phyloP scores from a whole-genome alignment of 2,888 invertebrate species.

The Leucophenga montana region DNA sequence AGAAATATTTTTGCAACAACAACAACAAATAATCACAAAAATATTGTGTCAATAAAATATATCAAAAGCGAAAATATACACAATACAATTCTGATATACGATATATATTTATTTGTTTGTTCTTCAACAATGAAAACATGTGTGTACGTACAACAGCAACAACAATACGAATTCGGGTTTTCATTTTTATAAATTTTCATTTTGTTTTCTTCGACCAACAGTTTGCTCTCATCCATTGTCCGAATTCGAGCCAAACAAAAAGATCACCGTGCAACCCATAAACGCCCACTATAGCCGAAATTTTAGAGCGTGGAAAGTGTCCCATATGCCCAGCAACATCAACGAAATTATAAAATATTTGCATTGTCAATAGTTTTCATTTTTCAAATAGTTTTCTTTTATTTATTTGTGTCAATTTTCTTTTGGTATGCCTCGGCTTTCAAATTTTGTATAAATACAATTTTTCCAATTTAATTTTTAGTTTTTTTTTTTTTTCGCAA shows the following conservation, averaged over 20 bases:
- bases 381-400: conserved; percentile 60
- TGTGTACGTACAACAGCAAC: neutral
- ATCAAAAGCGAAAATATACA: conserved; percentile 8
- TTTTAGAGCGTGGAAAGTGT: neutral
- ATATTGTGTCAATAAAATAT: conserved; percentile 14
- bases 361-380: conserved; percentile 61
- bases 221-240: too few species aligned
- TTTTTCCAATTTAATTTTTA: neutral
- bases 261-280: too few species aligned
- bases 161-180: too few species aligned
- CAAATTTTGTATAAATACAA: too few species aligned
- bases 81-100: conserved; percentile 13
- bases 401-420: neutral
- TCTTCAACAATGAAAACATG: neutral
- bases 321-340: neutral
- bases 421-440: too few species aligned
- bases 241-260: too few species aligned
- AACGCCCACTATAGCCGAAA: too few species aligned
- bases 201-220: too few species aligned
- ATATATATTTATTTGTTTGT: conserved; percentile 22
- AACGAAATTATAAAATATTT: conserved; percentile 56
- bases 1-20: neutral
- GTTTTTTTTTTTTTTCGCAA: neutral
- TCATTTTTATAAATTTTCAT: too few species aligned
- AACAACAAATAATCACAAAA: conserved; percentile 15